Base-by-base conservation (phyloP, 2,797 vertebrate species). In the Crocodylus rhombifer region DNA sequence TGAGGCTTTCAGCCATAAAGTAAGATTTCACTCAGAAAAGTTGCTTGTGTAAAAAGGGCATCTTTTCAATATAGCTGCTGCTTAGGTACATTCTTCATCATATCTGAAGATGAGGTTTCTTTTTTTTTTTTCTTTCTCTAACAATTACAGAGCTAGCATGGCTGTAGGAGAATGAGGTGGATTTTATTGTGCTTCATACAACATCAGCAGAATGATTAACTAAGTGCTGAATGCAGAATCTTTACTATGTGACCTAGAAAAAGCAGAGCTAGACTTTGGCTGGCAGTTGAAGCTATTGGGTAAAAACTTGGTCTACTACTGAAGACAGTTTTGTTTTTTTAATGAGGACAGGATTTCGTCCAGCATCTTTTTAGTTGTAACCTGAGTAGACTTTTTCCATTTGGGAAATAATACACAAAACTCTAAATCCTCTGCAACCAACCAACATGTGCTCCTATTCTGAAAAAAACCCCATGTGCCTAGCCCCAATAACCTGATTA, bases 91-190 rank as follows among this genome's bases (percentile, higher is more conserved):
- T 75, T 16, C 17, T 82, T 0, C 84, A 42, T 71, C 30, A 6
- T 55, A 2, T 42, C 20, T 93, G 36, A 51, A 51, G 42, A 51
- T 51, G 10, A 51, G 42, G 42, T 51, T 51, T 51, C 42, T 51
- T 51, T 51, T 51, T 36, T 91, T 9, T 91, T 9, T 82, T 94
- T 88, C 62, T 20, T 82, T 15, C 58, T 55, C 65, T 9, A 30
- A 25, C 6, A 6, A 0, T 61, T 67, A 14, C 0, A 0, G 0
- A 3, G 20, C 87, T 85, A 33, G 28, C 13, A 15, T 36, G 51
- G 51, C 25, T 28, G 8, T 4, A 10, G 75, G 30, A 85, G 58
- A 76, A 61, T 6, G 13, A 65, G 8, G 1, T 17, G 0, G 1
- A 0, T 82, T 80, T 84, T 28, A 18, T 86, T 9, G 0, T 69